Evolutionary conservation across 2,797 vertebrate species (phyloP), one percentile per base, ranked within the genome.

Genomic region (Ciconia nigra): DNA sequence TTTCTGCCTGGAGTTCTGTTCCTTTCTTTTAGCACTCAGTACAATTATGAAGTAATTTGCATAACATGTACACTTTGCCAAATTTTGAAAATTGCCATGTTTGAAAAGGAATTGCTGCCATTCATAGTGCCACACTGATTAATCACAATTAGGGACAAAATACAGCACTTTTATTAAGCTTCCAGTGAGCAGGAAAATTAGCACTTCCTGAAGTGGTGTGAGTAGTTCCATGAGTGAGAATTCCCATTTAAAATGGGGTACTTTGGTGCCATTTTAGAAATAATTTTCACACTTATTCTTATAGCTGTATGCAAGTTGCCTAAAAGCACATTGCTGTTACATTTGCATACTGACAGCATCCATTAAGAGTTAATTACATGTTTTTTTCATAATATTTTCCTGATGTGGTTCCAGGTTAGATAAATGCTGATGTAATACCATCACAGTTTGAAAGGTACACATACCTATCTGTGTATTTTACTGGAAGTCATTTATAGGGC

Each of bases 121-220:
- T 94, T 97, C 42, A 49, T 95, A 47, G 97, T 95, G 89, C 93
- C 33, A 20, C 58, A 8, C 95, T 97, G 98, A 98, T 97, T 98
- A 97, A 97, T 98, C 97, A 95, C 96, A 94, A 94, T 96, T 97
- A 97, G 79, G 88, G 93, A 94, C 86, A 93, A 97, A 97, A 96
- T 91, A 89, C 90, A 91, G 95, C 86, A 84, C 93, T 97, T 97
- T 86, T 97, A 93, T 96, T 96, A 97, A 97, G 97, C 90, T 96
- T 96, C 95, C 87, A 97, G 93, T 93, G 93, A 97, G 96, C 79
- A 97, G 94, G 96, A 98, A 97, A 98, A 98, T 97, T 94, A 97
- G 90, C 84, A 74, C 89, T 97, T 98, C 96, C 94, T 96, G 90
- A 92, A 96, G 84, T 93, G 96, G 94, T 66, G 86, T 84, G 83